Evolutionary conservation across 1,140 invertebrate species (phyloP).

Genomic region (Ptiloglossa arizonensis): DNA sequence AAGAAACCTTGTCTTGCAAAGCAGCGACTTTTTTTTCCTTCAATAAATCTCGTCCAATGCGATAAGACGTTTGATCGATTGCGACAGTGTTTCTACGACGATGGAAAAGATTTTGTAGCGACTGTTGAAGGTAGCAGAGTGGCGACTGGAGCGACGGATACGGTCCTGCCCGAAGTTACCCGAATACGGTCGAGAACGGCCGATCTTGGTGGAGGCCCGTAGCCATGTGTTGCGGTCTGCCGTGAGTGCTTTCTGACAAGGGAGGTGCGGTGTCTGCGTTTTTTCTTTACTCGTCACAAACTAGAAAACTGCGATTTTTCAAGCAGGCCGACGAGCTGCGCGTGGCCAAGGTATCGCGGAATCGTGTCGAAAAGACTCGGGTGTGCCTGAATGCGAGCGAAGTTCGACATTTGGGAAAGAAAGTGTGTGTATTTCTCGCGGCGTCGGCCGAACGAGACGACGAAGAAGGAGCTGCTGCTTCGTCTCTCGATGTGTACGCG

Average conservation of each 20-base stretch:
- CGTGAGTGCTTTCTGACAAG: slow-evolving; percentile 80
- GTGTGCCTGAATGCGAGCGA: neutral
- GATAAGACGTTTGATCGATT: neutral
- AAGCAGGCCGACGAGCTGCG: neutral
- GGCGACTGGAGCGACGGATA: slow-evolving; percentile 36
- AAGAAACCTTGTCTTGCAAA: no score
- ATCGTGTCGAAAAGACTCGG: neutral
- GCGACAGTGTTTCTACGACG: neutral
- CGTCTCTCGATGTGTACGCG: slow-evolving; percentile 31
- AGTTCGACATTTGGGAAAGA: slow-evolving; percentile 37
- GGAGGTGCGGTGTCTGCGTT: slow-evolving; percentile 74
- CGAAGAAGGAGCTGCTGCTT: slow-evolving; percentile 45
- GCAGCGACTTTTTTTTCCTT: neutral
- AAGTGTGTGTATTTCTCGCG: slow-evolving; percentile 54
- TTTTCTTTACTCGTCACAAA: slow-evolving; percentile 62
- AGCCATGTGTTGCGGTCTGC: slow-evolving; percentile 79
- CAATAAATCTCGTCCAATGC: neutral
- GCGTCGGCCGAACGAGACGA: slow-evolving; percentile 57
- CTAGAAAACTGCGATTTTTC: slow-evolving; percentile 27
- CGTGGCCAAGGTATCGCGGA: neutral
- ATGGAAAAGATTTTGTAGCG: neutral
- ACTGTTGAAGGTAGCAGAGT: neutral
- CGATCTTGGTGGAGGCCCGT: slow-evolving; percentile 73
- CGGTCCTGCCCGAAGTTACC: slow-evolving; percentile 69
- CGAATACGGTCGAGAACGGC: slow-evolving; percentile 64